Percentiles rank a stretch among this genome's conserved stretches.
Evolutionary conservation across 2,113 vertebrate genomes (phyloP).

Genomic region (Mellivora capensis): DNA sequence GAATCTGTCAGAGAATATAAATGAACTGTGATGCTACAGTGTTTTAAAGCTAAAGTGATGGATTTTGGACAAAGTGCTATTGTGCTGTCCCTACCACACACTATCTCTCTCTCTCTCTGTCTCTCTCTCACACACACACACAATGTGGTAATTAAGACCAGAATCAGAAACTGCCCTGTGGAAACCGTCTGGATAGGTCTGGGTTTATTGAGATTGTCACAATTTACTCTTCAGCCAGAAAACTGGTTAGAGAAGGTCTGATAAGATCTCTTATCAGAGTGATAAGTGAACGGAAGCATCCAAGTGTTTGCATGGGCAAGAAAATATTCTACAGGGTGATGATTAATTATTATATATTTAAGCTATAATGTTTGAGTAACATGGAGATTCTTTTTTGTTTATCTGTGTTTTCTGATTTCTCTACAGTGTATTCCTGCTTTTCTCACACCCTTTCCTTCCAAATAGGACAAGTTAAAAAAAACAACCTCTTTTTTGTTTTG

Average conservation of each 20-base stretch:
- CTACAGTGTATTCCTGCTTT: neutral
- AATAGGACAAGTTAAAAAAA: neutral
- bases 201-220: accelerated
- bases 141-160: accelerated
- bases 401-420: neutral
- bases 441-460: neutral
- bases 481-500: neutral
- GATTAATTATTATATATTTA: neutral
- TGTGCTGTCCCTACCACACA: accelerated
- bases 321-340: neutral
- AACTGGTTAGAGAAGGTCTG: accelerated
- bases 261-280: too few species aligned
- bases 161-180: neutral
- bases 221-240: accelerated
- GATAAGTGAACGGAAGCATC: accelerated
- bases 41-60: neutral
- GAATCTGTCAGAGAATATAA: neutral
- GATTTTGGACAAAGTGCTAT: neutral
- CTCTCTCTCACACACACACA: too few species aligned
- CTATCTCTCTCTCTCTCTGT: too few species aligned
- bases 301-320: too few species aligned
- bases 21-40: accelerated
- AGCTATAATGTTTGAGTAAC: too few species aligned
- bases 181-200: neutral
- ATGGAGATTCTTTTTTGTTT: neutral